Conservation (phyloP, 2,797 vertebrate species). For the Hyperoplus immaculatus region DNA sequence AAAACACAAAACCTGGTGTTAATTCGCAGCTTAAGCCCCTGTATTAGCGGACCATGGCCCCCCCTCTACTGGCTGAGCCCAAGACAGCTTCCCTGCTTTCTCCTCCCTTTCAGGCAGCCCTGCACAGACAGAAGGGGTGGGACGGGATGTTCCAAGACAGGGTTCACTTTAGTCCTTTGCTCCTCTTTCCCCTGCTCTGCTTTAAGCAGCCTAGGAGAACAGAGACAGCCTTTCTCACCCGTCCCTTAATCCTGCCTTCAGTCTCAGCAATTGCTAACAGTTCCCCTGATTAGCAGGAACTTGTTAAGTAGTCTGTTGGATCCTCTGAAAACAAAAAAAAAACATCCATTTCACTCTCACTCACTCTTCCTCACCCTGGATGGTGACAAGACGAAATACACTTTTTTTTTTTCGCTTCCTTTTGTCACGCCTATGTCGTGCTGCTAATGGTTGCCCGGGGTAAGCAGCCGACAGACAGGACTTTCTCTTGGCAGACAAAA, state of each 20-base stretch:
- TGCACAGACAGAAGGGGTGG: background rate
- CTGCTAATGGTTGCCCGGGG: constrained; percentile 4
- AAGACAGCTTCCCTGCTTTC: no score
- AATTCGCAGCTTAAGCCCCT: no score
- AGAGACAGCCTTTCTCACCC: background rate
- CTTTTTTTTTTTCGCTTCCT: no score
- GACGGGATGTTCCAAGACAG: background rate
- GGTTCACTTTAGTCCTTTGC: constrained; percentile 19
- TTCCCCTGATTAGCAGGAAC: constrained; percentile 48
- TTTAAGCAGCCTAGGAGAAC: constrained; percentile 17
- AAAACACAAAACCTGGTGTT: no score
- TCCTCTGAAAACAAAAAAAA: constrained; percentile 19
- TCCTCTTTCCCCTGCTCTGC: background rate
- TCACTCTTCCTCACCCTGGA: background rate
- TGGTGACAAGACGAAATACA: background rate
- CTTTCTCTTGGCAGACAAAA: constrained; percentile 14
- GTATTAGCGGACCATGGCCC: no score
- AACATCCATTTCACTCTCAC: constrained; percentile 21
- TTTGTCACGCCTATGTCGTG: background rate
- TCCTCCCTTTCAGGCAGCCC: background rate
- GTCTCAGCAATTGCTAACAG: constrained; percentile 23
- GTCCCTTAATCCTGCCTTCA: constrained; percentile 26
- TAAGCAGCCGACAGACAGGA: background rate
- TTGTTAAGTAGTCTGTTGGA: constrained; percentile 39
- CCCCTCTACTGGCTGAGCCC: no score